These are phyloP conservation scores for Atherinosoma microstoma DNA, from an alignment of 2,797 vertebrate species.

Conservation along the genomic window DNA sequence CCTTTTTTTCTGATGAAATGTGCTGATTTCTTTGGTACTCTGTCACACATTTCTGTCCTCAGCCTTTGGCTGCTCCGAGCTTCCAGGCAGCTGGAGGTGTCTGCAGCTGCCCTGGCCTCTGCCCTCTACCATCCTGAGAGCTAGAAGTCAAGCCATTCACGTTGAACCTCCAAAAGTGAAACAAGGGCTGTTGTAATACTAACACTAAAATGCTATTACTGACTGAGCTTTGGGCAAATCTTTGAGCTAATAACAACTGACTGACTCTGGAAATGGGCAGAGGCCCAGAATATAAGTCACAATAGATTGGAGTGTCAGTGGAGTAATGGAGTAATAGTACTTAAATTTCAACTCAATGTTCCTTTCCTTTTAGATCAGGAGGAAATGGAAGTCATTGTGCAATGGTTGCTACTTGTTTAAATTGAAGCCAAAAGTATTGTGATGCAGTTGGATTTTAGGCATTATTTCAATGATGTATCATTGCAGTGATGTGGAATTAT, in stretches of 20 bases:
- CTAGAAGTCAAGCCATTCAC: conserved; percentile 38
- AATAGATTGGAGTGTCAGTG: conserved; percentile 54
- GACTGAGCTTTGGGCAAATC: conserved; percentile 44
- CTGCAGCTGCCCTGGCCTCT: conserved; percentile 66
- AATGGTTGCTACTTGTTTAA: conserved; percentile 41
- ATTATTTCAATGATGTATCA: conserved; percentile 18
- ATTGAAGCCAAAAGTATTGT: conserved; percentile 20
- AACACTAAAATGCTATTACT: conserved; percentile 31
- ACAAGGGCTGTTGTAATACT: conserved; percentile 28
- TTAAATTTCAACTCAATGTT: conserved; percentile 47
- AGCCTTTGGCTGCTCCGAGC: conserved; percentile 57
- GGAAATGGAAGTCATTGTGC: conserved; percentile 38
- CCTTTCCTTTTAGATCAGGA: conserved; percentile 40
- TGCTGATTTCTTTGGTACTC: conserved; percentile 68
- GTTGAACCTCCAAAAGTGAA: conserved; percentile 29
- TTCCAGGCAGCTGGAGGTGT: conserved; percentile 70
- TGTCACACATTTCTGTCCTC: conserved; percentile 46
- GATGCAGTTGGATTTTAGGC: conserved; percentile 14
- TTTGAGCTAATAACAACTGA: conserved; percentile 49
- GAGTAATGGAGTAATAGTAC: conserved; percentile 51
- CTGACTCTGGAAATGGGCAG: conserved; percentile 43
- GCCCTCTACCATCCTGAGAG: conserved; percentile 54
- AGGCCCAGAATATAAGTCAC: conserved; percentile 40
- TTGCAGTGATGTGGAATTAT: conserved; percentile 13
- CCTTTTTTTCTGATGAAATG: conserved; percentile 69